A percentile compares a stretch with the other conserved stretches of the same genome.
Conservation (phyloP, 2,888 invertebrate species). For the Argyresthia albistria region DNA sequence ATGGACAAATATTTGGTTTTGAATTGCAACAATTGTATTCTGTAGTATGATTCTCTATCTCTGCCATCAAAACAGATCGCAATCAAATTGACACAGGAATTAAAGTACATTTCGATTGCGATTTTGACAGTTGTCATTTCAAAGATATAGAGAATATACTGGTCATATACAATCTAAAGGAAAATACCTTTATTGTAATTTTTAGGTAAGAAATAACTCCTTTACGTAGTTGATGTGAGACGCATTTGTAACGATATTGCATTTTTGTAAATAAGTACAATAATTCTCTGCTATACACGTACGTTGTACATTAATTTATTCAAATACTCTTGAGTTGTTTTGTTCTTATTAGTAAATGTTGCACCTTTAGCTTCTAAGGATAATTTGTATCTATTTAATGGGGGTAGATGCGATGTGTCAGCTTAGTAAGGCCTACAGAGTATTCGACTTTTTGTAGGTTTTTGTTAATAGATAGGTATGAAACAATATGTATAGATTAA, state of each 20-base stretch:
- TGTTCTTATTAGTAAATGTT: conserved; percentile 62
- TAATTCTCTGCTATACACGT: conserved; percentile 35
- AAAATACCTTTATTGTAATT: conserved; percentile 7
- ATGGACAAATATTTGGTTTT: neutral
- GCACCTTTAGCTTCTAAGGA: conserved; percentile 57
- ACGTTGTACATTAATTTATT: conserved; percentile 62
- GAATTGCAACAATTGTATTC: neutral
- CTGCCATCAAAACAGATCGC: too few relatives aligned
- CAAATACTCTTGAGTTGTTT: conserved; percentile 60
- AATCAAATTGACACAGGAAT: too few relatives aligned
- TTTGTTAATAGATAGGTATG: too few relatives aligned
- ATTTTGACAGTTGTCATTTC: too few relatives aligned
- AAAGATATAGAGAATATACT: too few relatives aligned
- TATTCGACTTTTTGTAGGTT: conserved; percentile 54
- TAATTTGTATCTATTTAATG: conserved; percentile 46
- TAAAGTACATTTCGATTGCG: too few relatives aligned
- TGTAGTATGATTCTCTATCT: too few relatives aligned
- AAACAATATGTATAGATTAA: conserved; percentile 62
- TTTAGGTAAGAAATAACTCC: neutral
- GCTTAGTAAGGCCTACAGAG: conserved; percentile 45
- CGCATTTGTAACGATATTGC: conserved; percentile 25
- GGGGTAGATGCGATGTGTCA: conserved; percentile 57
- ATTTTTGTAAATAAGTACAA: conserved; percentile 69
- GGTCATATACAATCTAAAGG: conserved; percentile 12
- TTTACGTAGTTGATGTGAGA: neutral